phyloP scores from a whole-genome alignment of 1,140 invertebrate genomes.

The Penaeus japonicus region DNA sequence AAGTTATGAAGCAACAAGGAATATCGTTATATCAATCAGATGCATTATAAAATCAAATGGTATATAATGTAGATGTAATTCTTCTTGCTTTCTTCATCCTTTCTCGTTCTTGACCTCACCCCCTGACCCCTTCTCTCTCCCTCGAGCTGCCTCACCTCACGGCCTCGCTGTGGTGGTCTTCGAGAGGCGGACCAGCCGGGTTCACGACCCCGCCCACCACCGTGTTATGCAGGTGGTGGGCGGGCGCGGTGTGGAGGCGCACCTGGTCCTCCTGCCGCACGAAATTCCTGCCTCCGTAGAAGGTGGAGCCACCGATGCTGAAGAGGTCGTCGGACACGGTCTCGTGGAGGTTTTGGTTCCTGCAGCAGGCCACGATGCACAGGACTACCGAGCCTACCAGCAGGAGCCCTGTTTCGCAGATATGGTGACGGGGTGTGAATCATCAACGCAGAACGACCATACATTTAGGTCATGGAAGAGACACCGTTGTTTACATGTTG shows the following conservation, averaged over 20 bases:
- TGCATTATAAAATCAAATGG: no score
- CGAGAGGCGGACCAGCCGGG: neutral
- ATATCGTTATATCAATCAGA: no score
- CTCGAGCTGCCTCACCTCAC: conserved; percentile 18
- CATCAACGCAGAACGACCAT: neutral
- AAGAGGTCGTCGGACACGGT: conserved; percentile 32
- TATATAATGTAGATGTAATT: no score
- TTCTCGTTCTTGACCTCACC: no score
- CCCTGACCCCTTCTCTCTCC: neutral
- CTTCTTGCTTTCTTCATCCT: no score
- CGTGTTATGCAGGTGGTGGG: neutral
- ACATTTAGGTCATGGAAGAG: no score
- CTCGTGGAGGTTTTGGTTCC: conserved; percentile 4
- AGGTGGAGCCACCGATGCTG: conserved; percentile 39
- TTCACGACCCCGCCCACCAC: neutral
- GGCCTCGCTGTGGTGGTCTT: conserved; percentile 2
- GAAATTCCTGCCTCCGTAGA: conserved; percentile 21
- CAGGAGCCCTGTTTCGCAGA: neutral
- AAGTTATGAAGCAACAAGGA: no score
- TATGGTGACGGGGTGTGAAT: no score
- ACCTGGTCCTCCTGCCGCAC: conserved; percentile 13
- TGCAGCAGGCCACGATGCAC: conserved; percentile 32
- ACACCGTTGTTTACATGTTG: no score
- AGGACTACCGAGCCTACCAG: conserved; percentile 29
- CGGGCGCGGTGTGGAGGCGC: neutral